These are phyloP conservation scores for Fragum whitleyi DNA, from an alignment of 2,888 invertebrate genomes.

Conservation along the genomic window DNA sequence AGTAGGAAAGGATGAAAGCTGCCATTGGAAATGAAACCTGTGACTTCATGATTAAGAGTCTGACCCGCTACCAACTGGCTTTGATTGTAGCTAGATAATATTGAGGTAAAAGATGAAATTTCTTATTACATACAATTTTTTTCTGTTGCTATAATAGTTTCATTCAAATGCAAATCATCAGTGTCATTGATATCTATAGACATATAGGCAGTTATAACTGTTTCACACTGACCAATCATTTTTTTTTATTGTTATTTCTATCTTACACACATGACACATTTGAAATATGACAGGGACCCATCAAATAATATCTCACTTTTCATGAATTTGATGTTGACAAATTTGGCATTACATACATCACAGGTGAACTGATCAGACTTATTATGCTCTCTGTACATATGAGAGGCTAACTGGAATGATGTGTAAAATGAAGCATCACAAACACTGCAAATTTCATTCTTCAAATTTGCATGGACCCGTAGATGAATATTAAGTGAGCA, in stretches of 20 bases:
- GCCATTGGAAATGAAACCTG: no score
- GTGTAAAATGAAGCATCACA: constrained; percentile 43
- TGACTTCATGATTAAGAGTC: no score
- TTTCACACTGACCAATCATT: no score
- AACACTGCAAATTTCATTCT: constrained; percentile 17
- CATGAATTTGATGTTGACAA: constrained; percentile 56
- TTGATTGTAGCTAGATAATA: no score
- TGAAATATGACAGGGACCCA: constrained; percentile 55
- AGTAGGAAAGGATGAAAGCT: no score
- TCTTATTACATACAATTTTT: neutral
- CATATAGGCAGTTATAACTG: no score
- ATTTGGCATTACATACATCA: constrained; percentile 56
- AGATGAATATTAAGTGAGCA: constrained; percentile 43
- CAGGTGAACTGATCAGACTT: constrained; percentile 44
- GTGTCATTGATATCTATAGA: no score
- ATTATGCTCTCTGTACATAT: constrained; percentile 34
- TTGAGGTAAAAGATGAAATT: neutral
- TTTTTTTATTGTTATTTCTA: no score
- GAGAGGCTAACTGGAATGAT: constrained; percentile 49
- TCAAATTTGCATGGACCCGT: constrained; percentile 19
- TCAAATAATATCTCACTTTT: constrained; percentile 49
- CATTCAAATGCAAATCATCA: no score
- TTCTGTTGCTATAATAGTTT: neutral
- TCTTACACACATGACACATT: constrained; percentile 53
- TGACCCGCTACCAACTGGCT: no score